Base-by-base conservation (phyloP, 2,113 vertebrate genomes). In the Galeopterus variegatus region DNA sequence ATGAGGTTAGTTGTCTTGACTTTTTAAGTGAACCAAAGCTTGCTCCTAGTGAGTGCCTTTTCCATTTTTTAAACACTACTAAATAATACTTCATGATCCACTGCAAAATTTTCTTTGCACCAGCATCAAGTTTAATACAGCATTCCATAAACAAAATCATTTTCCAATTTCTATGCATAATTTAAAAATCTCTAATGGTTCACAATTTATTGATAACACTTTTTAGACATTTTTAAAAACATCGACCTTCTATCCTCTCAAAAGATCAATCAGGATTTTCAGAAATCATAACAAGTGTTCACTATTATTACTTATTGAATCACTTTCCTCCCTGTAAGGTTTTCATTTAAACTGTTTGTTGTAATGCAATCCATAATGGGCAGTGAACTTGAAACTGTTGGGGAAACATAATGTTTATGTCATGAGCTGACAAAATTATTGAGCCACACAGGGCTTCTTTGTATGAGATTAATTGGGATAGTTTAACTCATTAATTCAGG, bases 401-500 rank as follows among this genome's bases (percentile, higher is more conserved):
- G 45, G 28, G 26, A 84, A 87, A 52, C 4, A 70, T 64, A 76
- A 14, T 3, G 28, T 48, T 36, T 75, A 9, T 48, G 13, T 56
- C 8, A 3, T 75, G 36, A 58, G 18, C 33, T 76, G n/a, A 67
- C 72, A 60, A 80, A 36, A 83, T 36, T 69, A 24, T n/a, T 45
- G 36, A 91, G 69, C 3, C 41, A 54, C 36, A 23, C 0, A 77
- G 8, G 4, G 3, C 23, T 79, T 64, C 33, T 72, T 79, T 73
- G 41, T 92, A 36, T 75, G 36, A 82, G 6, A n/a, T 50, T 93
- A 77, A 77, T 17, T 48, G 60, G 24, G 23, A 62, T 41, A 50
- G 24, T 48, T 84, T 76, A 89, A 45, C 48, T n/a, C 81, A 56
- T 67, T 79, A 93, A 83, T 83, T 94, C 52, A 64, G 77, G 52